These are phyloP conservation scores for Lathamus discolor DNA, from an alignment of 2,113 vertebrate genomes.

Conservation along the genomic window DNA sequence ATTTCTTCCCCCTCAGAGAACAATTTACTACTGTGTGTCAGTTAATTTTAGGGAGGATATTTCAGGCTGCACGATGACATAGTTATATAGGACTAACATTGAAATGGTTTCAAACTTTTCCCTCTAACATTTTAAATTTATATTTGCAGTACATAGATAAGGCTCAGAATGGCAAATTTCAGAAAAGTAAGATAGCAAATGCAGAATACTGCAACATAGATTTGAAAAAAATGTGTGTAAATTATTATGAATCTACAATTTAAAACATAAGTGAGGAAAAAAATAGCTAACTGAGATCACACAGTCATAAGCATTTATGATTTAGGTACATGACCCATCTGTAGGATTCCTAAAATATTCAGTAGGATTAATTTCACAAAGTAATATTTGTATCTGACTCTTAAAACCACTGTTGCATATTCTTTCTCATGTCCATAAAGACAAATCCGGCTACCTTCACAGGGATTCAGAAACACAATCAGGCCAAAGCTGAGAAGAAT, in stretches of 20 bases:
- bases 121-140: background rate
- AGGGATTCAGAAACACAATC: background rate
- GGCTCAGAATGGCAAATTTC: background rate
- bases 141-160: background rate
- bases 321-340: background rate
- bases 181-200: background rate
- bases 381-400: background rate
- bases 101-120: background rate
- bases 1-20: background rate
- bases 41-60: constrained; percentile 13
- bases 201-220: background rate
- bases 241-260: background rate
- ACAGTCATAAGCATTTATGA: background rate
- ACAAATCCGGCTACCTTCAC: background rate
- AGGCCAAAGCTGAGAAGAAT: background rate
- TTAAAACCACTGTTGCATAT: background rate
- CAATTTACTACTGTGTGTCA: background rate
- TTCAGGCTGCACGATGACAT: background rate
- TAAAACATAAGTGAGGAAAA: background rate
- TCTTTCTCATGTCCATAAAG: background rate
- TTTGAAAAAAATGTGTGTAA: background rate
- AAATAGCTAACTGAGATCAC: background rate
- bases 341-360: background rate
- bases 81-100: background rate
- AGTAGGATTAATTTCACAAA: background rate